A percentile compares a stretch with the other conserved stretches of the same genome.
phyloP scores from a whole-genome alignment of 2,113 vertebrate species.

The Columba janthina region DNA sequence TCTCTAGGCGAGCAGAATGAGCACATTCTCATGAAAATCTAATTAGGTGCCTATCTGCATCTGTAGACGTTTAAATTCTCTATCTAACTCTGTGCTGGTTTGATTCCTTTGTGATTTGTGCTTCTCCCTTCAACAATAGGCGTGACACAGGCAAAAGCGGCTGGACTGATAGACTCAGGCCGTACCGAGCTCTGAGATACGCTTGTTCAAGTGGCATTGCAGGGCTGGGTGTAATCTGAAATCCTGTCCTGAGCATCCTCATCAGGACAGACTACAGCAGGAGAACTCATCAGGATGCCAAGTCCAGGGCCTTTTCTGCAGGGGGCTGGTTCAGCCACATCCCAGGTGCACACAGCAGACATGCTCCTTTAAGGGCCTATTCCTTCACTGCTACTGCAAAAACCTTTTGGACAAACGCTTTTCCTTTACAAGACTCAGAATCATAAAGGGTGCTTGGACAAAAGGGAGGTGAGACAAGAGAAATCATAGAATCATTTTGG shows the following conservation, averaged over 20 bases:
- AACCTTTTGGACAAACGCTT: background rate
- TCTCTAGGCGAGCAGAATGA: background rate
- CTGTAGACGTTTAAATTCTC: background rate
- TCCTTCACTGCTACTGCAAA: background rate
- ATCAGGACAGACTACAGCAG: background rate
- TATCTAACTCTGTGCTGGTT: background rate
- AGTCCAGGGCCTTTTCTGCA: background rate
- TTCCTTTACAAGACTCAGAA: background rate
- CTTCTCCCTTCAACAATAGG: background rate
- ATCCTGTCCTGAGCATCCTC: background rate
- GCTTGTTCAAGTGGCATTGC: background rate
- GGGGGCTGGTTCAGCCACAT: background rate
- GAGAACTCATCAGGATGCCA: fast-evolving
- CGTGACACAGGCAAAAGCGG: background rate
- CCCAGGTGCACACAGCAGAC: background rate
- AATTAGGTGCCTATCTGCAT: background rate
- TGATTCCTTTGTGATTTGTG: background rate
- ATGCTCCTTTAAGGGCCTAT: background rate
- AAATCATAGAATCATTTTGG: background rate
- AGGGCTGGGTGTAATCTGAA: background rate
- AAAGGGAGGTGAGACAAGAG: background rate
- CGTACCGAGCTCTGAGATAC: background rate
- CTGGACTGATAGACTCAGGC: background rate
- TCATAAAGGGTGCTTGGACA: background rate
- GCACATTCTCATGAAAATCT: background rate